These are phyloP conservation scores for Odobenus rosmarus DNA, from an alignment of 2,113 vertebrate species.

Conservation along the genomic window DNA sequence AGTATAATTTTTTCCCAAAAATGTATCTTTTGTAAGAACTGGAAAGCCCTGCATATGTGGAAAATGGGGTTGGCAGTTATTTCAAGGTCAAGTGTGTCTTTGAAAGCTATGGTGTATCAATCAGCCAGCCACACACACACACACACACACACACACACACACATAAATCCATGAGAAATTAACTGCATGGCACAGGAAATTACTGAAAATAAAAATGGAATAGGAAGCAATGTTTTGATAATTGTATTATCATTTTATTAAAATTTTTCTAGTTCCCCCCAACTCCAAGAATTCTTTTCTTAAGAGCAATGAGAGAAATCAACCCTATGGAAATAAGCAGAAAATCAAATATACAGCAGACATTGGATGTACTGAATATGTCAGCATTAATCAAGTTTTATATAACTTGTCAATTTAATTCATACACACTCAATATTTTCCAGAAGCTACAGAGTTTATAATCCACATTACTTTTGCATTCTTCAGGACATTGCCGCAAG, in stretches of 20 bases:
- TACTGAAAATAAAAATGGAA: background rate
- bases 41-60: background rate
- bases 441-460: background rate
- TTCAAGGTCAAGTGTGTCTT: background rate
- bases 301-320: background rate
- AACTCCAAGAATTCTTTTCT: background rate
- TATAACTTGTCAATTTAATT: background rate
- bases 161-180: background rate
- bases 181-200: background rate
- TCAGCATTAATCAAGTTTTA: background rate
- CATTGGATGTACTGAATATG: rapidly evolving
- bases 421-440: background rate
- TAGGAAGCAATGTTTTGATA: background rate
- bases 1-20: background rate
- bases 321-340: background rate
- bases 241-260: background rate
- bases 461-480: background rate
- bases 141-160: background rate
- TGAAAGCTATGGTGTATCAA: background rate
- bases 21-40: background rate
- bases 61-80: background rate
- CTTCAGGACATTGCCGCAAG: background rate
- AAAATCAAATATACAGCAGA: background rate
- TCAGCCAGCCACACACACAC: background rate
- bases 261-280: background rate